Evolutionary conservation across 2,888 invertebrate species (phyloP), one percentile per base, ranked within the genome.

Genomic region (Drosophila yooni): DNA sequence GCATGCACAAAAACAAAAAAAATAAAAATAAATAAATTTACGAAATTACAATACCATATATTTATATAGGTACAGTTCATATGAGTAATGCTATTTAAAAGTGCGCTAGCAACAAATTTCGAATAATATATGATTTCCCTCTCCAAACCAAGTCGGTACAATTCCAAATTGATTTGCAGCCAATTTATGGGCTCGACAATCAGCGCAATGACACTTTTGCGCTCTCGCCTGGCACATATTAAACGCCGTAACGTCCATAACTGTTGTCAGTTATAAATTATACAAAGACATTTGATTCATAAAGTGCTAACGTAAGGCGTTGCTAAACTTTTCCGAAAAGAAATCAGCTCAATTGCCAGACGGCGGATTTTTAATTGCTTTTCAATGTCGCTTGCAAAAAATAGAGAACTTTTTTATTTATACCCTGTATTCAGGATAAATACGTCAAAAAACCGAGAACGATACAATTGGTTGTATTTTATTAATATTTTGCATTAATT

Each of bases 181-280:
- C n/a, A 31, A 58, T 46, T 58, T 51, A 67, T 56, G 67, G 31
- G 31, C 51, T 58, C 43, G 68, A 67, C 67, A 58, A 67, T 33
- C 67, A 56, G 21, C 4, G 25, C 13, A 57, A 56, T 29, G 68
- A 11, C 50, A 66, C 66, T 66, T 67, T 67, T 56, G 48, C 33
- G 67, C 50, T 57, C 40, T 67, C 67, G 18, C 18, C 25, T 29
- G 7, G 13, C 25, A 66, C 46, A 27, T 43, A 50, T 68, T 40
- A 70, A 69, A 59, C 76, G 57, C 67, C 74, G 53, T 57, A 64
- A 48, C 27, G 38, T 51, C 58, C 68, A 66, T 68, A 74, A 81
- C 70, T 73, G 70, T 61, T 69, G 52, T 74, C 74, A 83, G 81
- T 75, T 79, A 59, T 46, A 75, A 70, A 72, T 70, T 70, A 70